These are phyloP conservation scores for Carterocephalus palaemon DNA, from an alignment of 2,888 invertebrate species.

Conservation along the genomic window DNA sequence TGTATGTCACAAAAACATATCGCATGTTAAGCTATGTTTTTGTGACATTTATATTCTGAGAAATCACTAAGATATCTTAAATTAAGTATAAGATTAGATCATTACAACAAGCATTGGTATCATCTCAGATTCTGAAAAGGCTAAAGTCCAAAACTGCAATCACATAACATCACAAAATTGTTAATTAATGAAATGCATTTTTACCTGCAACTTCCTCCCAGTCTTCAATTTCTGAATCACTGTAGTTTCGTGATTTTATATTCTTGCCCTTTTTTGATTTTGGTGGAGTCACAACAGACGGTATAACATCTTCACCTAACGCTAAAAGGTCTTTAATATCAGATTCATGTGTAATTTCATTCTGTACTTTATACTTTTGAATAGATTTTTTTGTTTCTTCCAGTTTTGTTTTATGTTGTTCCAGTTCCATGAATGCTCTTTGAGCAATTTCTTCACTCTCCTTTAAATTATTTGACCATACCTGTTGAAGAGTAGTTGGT, in stretches of 20 bases:
- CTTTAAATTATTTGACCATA: conserved; percentile 56
- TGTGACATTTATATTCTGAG: too few species aligned
- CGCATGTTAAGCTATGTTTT: too few species aligned
- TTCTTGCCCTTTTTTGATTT: conserved; percentile 43
- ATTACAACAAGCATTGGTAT: too few species aligned
- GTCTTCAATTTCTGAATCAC: conserved; percentile 83
- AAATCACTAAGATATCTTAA: too few species aligned
- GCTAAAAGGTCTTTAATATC: conserved; percentile 83
- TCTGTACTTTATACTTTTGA: conserved; percentile 64
- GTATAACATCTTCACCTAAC: conserved; percentile 78
- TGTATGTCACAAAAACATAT: too few species aligned
- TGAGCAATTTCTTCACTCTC: conserved; percentile 68
- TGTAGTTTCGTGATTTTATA: conserved; percentile 52
- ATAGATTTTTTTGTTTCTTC: conserved; percentile 80
- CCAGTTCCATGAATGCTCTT: conserved; percentile 75
- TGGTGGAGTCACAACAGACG: conserved; percentile 33
- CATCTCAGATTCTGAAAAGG: too few species aligned
- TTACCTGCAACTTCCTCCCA: conserved; percentile 88
- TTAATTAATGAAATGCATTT: too few species aligned
- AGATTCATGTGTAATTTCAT: conserved; percentile 42
- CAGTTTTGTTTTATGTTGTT: conserved; percentile 79
- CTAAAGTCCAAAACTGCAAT: too few species aligned
- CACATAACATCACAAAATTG: too few species aligned
- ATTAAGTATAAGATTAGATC: too few species aligned
- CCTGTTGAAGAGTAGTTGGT: conserved; percentile 47